Base-by-base conservation (phyloP, 2,797 vertebrate species). In the Danio albolineatus region DNA sequence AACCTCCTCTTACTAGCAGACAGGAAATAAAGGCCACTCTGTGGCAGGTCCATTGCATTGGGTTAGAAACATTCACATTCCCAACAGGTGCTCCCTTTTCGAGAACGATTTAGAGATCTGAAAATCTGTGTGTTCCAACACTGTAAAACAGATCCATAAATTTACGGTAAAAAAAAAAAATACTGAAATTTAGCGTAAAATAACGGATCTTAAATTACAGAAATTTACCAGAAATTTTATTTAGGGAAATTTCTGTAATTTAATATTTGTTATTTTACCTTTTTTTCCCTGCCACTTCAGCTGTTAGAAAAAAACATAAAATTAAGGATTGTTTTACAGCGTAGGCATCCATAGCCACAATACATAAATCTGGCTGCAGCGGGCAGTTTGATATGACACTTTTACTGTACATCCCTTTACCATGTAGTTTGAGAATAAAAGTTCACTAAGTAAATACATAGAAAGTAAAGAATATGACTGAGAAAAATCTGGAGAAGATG, bases 1-100 rank as follows among this genome's bases (percentile, higher is more conserved):
- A 95, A 94, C 92, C 90, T 90, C 85, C 46, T 84, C 59, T 82
- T 78, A 88, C 86, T 77, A 69, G 89, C 86, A 92, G 80, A 86
- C 90, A 91, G 89, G 89, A 93, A 93, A 89, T 87, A 74, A 49
- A 61, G 84, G 83, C 89, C 62, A 85, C 59, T 80, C 57, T 83
- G 81, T 83, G 82, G 77, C 88, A 84, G 67, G 87, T 90, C 84
- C 86, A 85, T 78, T 88, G 74, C 72, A 79, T 83, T 82, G 85
- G 59, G 46, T 78, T 56, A 84, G 73, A 82, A 72, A 65, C 41
- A 43, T 74, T 73, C 13, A 73, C 28, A 84, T 83, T 86, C 83
- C 81, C 82, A 81, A 85, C 84, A 85, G 79, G 60, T 86, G 83
- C 73, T 75, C 36, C 7, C 67, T 66, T 74, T 78, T 28, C 3